phyloP scores from a whole-genome alignment of 2,888 invertebrate genomes.

The Drosophila kambysellisi region DNA sequence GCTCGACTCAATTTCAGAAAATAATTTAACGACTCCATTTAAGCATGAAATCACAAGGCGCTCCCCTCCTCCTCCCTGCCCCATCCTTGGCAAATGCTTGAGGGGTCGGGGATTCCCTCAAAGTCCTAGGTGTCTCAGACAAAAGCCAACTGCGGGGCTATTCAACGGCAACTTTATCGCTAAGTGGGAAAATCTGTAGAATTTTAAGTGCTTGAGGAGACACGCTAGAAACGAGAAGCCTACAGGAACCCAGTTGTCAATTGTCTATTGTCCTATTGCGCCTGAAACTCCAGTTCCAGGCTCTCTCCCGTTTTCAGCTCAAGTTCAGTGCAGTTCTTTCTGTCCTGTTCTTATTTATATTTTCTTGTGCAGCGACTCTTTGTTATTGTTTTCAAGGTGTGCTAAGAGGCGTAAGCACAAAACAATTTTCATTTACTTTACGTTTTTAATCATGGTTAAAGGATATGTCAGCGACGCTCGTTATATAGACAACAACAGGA shows the following conservation, averaged over 20 bases:
- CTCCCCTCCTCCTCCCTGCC: slow-evolving; percentile 17
- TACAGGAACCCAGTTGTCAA: slow-evolving; percentile 33
- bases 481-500: slow-evolving; percentile 47
- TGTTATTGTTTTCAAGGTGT: slow-evolving; percentile 76
- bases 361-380: slow-evolving; percentile 14
- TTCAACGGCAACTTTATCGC: slow-evolving; percentile 73
- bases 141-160: slow-evolving; percentile 63
- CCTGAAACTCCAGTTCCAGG: slow-evolving; percentile 33
- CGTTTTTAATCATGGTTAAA: slow-evolving; percentile 81
- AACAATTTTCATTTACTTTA: slow-evolving; percentile 79
- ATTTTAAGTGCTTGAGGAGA: slow-evolving; percentile 71
- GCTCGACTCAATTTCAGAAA: slow-evolving; percentile 78
- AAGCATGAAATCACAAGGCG: slow-evolving; percentile 78
- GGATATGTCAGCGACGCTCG: slow-evolving; percentile 75
- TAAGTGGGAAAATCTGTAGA: slow-evolving; percentile 81
- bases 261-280: slow-evolving; percentile 48
- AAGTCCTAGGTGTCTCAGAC: slow-evolving; percentile 46
- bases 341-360: slow-evolving; percentile 4
- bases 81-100: slow-evolving; percentile 8
- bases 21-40: slow-evolving; percentile 82
- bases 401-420: slow-evolving; percentile 80
- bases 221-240: slow-evolving; percentile 25
- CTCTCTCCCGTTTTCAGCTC: slow-evolving; percentile 41
- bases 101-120: slow-evolving; percentile 30
- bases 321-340: slow-evolving; percentile 51